Evolutionary conservation across 2,888 invertebrate genomes (phyloP), one percentile per base, ranked within the genome.

Genomic region (Sympetrum striolatum): DNA sequence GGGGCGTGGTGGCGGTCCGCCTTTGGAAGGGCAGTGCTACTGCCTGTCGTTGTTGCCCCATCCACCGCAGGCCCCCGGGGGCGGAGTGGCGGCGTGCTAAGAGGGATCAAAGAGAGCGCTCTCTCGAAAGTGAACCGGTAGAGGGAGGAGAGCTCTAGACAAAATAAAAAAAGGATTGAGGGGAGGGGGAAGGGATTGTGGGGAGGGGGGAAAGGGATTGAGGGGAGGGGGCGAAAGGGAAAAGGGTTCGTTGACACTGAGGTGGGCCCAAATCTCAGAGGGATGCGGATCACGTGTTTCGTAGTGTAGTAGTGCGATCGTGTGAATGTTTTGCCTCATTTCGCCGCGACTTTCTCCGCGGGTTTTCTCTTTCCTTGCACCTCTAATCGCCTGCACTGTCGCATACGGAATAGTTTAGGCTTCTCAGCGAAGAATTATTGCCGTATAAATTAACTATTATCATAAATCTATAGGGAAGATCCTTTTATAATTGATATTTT

Each of bases 11-110:
- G 82, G 58, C 48, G 82, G 58, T 35, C 58, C 53, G 53, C 58
- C 82, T 82, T 53, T 22, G 82, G 25, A 35, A 4, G 58, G 82
- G 53, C 35, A 58, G 58, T 82, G 31, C 82, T 35, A 58, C 82
- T 53, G 44, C 81, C 81, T 25, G 25, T 58, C 35, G 6, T 35
- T 82, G 35, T 18, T 58, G n/a, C 82, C 35, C 35, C 58, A 8
- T 60, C 64, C 35, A 5, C 64, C 22, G 8, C 25, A 31, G 48
- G n/a, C 25, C 25, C 31, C 48, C 25, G 81, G 2, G 48, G 81
- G 81, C 44, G 53, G 53, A 82, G 82, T 82, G 86, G 86, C 86
- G 86, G 86, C 37, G 86, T 60, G 86, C 60, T 58, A 86, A 86
- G 86, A 18, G 37, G 86, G 86, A 86, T 86, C 86, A 86, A 86